Evolutionary conservation across 2,113 vertebrate genomes (phyloP).

Genomic region (Prunella fulvescens): DNA sequence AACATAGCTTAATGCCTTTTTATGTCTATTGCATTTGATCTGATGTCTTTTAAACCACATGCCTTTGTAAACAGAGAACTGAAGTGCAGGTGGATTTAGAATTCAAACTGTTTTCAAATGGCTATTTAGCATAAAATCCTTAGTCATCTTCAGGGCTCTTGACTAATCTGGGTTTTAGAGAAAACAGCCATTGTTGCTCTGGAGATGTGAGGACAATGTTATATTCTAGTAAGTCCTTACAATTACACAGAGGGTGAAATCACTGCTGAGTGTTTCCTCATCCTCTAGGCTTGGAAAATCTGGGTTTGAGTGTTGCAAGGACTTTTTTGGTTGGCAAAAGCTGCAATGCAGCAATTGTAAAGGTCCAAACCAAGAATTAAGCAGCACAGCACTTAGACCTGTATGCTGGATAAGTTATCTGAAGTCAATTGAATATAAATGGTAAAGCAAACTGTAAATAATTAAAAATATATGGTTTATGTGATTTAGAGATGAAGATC

Average conservation of each 20-base stretch:
- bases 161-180: background rate
- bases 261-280: background rate
- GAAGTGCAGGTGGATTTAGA: slow-evolving; percentile 20
- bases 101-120: background rate
- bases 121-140: background rate
- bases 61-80: background rate
- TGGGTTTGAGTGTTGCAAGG: background rate
- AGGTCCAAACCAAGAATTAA: background rate
- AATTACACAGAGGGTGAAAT: background rate
- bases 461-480: background rate
- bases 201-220: background rate
- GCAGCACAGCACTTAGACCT: background rate
- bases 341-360: background rate
- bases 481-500: background rate
- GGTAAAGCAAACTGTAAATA: background rate
- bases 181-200: slow-evolving; percentile 6
- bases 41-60: background rate
- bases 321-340: background rate
- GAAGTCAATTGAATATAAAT: background rate
- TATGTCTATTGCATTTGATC: background rate
- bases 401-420: background rate
- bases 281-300: background rate
- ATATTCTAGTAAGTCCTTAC: background rate
- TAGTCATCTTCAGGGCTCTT: slow-evolving; percentile 1
- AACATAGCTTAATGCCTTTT: background rate